phyloP scores from a whole-genome alignment of 2,113 vertebrate species.

The Pao palembangensis region DNA sequence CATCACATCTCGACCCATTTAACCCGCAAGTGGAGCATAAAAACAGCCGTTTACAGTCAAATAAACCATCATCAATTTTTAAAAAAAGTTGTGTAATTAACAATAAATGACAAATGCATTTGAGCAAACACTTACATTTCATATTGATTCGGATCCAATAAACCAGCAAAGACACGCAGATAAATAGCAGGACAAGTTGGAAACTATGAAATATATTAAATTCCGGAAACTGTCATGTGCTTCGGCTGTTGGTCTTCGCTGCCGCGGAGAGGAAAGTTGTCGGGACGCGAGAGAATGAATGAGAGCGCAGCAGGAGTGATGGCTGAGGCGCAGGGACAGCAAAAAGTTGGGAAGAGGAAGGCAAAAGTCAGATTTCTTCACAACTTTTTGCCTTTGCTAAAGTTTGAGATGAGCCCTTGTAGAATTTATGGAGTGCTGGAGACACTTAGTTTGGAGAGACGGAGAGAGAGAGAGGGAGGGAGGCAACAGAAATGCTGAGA shows the following conservation, averaged over 20 bases:
- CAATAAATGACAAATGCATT: background rate
- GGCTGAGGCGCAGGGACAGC: slow-evolving; percentile 26
- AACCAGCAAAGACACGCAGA: slow-evolving; percentile 46
- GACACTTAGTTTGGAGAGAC: slow-evolving; percentile 25
- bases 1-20: background rate
- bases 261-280: slow-evolving; percentile 58
- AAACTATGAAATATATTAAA: slow-evolving; percentile 55
- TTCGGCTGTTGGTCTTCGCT: slow-evolving; percentile 61
- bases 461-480: slow-evolving; percentile 12
- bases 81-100: slow-evolving; percentile 1
- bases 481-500: slow-evolving; percentile 51
- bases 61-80: no score
- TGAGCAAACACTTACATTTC: slow-evolving; percentile 77
- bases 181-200: slow-evolving; percentile 61
- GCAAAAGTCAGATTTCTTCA: slow-evolving; percentile 31
- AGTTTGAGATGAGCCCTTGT: slow-evolving; percentile 54
- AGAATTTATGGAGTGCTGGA: slow-evolving; percentile 51
- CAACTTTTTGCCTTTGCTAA: slow-evolving; percentile 52
- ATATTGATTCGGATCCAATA: slow-evolving; percentile 73
- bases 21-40: no score
- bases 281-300: slow-evolving; percentile 59
- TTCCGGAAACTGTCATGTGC: slow-evolving; percentile 77
- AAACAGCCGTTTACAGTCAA: no score
- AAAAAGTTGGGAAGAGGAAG: slow-evolving; percentile 5
- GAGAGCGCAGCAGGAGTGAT: slow-evolving; percentile 44